Evolutionary conservation across 2,888 invertebrate genomes (phyloP), one percentile per base, ranked within the genome.

Genomic region (Diabrotica balteata): DNA sequence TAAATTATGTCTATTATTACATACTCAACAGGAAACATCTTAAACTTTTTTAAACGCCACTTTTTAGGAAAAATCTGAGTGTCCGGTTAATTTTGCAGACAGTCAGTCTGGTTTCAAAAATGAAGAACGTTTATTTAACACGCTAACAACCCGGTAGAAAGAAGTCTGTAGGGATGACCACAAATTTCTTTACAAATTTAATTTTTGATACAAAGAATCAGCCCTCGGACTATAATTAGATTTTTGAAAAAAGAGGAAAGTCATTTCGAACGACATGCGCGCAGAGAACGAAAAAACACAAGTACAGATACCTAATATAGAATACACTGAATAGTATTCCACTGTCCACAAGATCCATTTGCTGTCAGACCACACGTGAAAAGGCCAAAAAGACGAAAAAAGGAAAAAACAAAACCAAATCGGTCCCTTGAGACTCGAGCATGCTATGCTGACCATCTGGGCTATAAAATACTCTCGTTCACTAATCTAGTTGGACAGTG

Each of bases 331-430:
- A 64, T 64, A 59, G 58, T 64, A 64, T 64, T 58, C 63, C 67
- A 55, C 59, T 59, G 63, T 63, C 63, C 67, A 42, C 62, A 49
- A 58, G 53, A 62, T 59, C 53, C 63, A 63, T 67, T 59, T 59
- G 58, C 62, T 59, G 63, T 65, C 69, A 69, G 69, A 69, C 69
- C 69, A 69, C 69, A 69, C 69, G 69, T 50, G 69, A 65, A 69
- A 69, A 63, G 54, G 50, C 63, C 66, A 52, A 59, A 59, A 62
- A 57, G 62, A 61, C 51, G 52, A 45, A 45, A 59, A 58, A 54
- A 63, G 42, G 52, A 44, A 58, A 42, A 63, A 63, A 52, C n/a
- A 53, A 52, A 62, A 68, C 53, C 53, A 54, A 63, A 69, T 69
- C 69, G 69, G 69, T 66, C 66, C 69, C 65, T 58, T 52, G 69